Percentiles rank a stretch among this genome's conserved stretches.
phyloP scores from a whole-genome alignment of 2,797 vertebrate genomes.

The Sebastes dallii region DNA sequence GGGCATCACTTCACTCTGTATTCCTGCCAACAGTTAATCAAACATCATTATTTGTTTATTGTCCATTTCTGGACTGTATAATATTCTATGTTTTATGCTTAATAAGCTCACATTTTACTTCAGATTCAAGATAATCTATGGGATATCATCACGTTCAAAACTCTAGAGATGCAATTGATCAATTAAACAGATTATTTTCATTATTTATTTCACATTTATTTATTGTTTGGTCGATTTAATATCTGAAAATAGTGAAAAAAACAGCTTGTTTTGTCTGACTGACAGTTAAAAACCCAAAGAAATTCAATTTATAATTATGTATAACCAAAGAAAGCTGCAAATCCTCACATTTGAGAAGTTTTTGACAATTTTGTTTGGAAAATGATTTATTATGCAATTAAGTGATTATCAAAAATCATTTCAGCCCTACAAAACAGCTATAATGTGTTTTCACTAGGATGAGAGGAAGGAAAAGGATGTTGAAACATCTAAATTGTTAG shows the following conservation, averaged over 20 bases:
- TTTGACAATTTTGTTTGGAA: background rate
- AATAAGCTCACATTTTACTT: background rate
- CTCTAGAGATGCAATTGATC: background rate
- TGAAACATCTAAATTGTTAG: slow-evolving; percentile 2
- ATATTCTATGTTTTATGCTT: background rate
- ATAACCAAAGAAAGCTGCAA: background rate
- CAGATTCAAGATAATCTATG: background rate
- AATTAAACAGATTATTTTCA: background rate
- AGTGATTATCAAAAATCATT: background rate
- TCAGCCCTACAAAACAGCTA: background rate
- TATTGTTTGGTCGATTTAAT: background rate
- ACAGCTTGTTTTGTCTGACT: background rate
- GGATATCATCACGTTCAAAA: background rate
- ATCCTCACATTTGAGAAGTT: background rate
- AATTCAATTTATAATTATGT: background rate
- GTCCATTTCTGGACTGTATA: background rate
- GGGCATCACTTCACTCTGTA: background rate
- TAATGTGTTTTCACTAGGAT: background rate
- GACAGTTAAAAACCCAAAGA: background rate
- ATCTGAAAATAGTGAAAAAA: background rate
- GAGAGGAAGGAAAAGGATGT: slow-evolving; percentile 11
- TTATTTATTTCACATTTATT: background rate
- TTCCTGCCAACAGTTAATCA: background rate
- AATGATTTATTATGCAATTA: background rate
- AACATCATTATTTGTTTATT: background rate